Conservation (phyloP, 2,113 vertebrate species). For the Lepisosteus osseus region DNA sequence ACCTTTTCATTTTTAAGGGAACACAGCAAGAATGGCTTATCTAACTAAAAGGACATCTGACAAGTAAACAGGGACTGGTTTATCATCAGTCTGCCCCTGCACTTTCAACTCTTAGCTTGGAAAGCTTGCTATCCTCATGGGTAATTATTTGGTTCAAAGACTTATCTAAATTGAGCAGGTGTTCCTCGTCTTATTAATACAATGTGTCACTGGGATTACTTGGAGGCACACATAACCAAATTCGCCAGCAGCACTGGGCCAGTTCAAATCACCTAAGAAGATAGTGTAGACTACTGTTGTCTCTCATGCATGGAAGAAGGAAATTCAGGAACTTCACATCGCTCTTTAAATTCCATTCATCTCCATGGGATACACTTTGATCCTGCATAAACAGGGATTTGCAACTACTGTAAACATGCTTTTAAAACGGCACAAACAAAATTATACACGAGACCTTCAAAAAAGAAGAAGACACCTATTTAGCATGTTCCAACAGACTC, state of each 20-base stretch:
- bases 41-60: constrained; percentile 5
- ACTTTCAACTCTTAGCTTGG: constrained; percentile 10
- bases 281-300: constrained; percentile 6
- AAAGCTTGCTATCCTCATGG: not conserved
- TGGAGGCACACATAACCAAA: not conserved
- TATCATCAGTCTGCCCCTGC: not conserved
- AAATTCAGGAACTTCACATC: not conserved
- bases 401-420: not conserved
- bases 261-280: not conserved
- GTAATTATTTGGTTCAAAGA: constrained; percentile 4
- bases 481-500: not conserved
- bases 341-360: not conserved
- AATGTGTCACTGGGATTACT: constrained; percentile 8
- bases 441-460: not conserved
- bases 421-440: not conserved
- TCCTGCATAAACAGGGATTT: not conserved
- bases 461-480: not conserved
- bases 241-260: not conserved
- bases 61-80: not conserved
- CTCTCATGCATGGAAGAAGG: not conserved
- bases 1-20: not conserved
- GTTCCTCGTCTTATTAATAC: not conserved
- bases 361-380: constrained; percentile 9
- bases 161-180: not conserved
- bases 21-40: not conserved